Evolutionary conservation across 1,140 invertebrate species (phyloP).

Genomic region (Aporrectodea caliginosa): DNA sequence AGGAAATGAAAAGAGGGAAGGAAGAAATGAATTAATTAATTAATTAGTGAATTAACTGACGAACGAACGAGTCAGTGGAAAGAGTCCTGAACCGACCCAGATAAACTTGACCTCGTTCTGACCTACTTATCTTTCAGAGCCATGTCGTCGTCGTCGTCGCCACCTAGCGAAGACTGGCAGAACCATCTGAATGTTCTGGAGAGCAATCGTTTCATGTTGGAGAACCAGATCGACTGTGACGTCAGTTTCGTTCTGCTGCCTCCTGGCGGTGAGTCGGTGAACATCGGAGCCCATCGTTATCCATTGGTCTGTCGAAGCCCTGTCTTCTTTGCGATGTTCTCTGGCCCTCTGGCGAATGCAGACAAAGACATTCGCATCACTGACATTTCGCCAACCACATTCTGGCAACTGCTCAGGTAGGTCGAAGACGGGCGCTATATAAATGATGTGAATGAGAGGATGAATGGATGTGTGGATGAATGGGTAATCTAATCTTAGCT

Average conservation of each 20-base stretch:
- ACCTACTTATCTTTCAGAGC: not conserved
- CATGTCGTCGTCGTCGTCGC: not conserved
- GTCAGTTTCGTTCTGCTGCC: conserved; percentile 33
- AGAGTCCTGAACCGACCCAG: no score
- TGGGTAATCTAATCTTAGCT: no score
- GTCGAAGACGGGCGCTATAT: no score
- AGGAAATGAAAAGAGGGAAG: not conserved
- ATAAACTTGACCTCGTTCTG: not conserved
- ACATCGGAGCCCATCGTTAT: conserved; percentile 70
- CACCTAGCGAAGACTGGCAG: conserved; percentile 36
- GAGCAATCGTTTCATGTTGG: conserved; percentile 37
- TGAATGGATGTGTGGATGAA: no score
- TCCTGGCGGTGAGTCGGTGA: conserved; percentile 51
- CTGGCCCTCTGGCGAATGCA: conserved; percentile 64
- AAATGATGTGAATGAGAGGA: no score
- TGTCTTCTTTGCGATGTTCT: conserved; percentile 81
- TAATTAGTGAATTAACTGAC: not conserved
- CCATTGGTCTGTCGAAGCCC: conserved; percentile 72
- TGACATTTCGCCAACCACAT: conserved; percentile 71
- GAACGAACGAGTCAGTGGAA: not conserved
- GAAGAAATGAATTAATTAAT: not conserved
- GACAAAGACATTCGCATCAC: conserved; percentile 71
- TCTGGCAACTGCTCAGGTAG: conserved; percentile 57
- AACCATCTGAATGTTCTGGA: conserved; percentile 33
- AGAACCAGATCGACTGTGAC: conserved; percentile 38